Evolutionary conservation across 2,888 invertebrate species (phyloP).

Genomic region (Eupithecia insigniata): DNA sequence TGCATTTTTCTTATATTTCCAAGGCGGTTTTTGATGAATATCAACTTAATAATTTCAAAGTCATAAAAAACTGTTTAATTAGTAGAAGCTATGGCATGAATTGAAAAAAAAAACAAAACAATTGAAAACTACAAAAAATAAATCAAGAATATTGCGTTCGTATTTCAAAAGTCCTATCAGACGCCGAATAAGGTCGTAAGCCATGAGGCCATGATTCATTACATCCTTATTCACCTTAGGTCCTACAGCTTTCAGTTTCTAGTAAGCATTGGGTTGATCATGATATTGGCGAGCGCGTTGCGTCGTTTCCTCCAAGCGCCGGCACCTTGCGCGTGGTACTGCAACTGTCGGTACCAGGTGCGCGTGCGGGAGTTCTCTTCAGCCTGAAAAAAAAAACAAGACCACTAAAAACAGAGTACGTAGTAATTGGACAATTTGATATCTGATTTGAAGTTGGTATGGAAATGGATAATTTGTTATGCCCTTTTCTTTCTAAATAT

Average conservation of each 20-base stretch:
- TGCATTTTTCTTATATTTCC: conserved; percentile 39
- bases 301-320: conserved; percentile 96
- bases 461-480: no score
- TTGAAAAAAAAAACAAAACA: neutral
- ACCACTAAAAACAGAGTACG: neutral
- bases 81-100: neutral
- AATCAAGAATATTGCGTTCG: neutral
- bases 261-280: conserved; percentile 94
- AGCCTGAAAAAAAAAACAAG: conserved; percentile 85
- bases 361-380: conserved; percentile 94
- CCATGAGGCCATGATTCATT: neutral
- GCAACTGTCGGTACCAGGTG: conserved; percentile 95
- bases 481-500: no score
- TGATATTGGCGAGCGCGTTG: conserved; percentile 97
- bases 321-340: conserved; percentile 95
- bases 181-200: neutral
- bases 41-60: neutral
- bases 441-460: neutral
- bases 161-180: neutral
- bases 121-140: neutral
- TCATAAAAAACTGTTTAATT: neutral
- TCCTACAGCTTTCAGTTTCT: conserved; percentile 61
- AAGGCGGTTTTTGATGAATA: neutral
- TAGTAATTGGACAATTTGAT: neutral
- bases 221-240: neutral